Conservation (phyloP, 2,113 vertebrate genomes). For the Guaruba guarouba region DNA sequence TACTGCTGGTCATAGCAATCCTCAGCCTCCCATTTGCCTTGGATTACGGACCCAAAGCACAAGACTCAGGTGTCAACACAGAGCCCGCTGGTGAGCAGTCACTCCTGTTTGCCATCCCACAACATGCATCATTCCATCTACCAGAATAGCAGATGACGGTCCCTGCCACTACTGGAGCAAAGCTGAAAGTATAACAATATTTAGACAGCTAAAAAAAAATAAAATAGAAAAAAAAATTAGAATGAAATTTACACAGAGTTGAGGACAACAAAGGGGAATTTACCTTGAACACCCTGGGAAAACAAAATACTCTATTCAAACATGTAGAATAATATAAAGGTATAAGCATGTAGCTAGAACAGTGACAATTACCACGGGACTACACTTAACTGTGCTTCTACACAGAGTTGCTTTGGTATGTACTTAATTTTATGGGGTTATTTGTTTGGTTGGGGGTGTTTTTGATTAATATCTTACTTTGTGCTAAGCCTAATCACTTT, state of each 20-base stretch:
- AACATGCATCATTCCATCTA: fast-evolving
- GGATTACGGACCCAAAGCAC: not conserved
- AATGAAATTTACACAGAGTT: not conserved
- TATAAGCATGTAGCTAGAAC: not conserved
- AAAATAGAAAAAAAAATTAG: not conserved
- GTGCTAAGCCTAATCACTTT: not conserved
- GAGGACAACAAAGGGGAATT: not conserved
- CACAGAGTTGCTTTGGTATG: not conserved
- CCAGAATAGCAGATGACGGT: not conserved
- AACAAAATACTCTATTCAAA: not conserved
- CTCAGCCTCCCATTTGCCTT: not conserved
- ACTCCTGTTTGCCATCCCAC: not conserved
- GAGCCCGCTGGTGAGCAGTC: not conserved
- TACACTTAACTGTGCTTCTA: not conserved
- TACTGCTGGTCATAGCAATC: not conserved
- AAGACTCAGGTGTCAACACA: not conserved
- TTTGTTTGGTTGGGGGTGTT: not conserved
- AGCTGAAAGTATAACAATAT: not conserved
- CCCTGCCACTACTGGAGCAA: not conserved
- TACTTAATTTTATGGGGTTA: not conserved
- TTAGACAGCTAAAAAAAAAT: not conserved
- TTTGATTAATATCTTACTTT: not conserved
- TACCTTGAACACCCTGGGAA: not conserved
- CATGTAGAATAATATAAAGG: not conserved
- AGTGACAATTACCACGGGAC: not conserved